phyloP scores from a whole-genome alignment of 1,140 invertebrate species.

The Sycobia sp. region DNA sequence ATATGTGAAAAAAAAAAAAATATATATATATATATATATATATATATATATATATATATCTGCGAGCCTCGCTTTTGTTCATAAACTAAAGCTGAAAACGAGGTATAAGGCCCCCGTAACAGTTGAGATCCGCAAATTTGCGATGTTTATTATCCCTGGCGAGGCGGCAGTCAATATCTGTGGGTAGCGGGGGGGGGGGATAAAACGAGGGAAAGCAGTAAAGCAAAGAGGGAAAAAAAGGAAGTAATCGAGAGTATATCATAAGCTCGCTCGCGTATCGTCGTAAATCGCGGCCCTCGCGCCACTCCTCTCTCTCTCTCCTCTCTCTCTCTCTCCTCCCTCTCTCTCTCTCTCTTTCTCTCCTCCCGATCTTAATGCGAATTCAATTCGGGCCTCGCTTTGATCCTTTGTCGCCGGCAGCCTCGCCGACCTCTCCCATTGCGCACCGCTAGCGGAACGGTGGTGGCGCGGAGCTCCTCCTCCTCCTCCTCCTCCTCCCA shows the following conservation, averaged over 20 bases:
- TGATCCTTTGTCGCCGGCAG: slow-evolving; percentile 39
- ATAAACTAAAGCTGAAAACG: slow-evolving; percentile 16
- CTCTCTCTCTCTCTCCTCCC: not conserved
- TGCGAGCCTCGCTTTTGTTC: too few relatives aligned
- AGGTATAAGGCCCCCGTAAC: slow-evolving; percentile 1
- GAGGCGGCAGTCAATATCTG: slow-evolving; percentile 25
- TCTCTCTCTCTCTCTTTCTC: slow-evolving; percentile 16
- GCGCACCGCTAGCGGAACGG: slow-evolving; percentile 28
- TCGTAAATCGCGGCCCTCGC: slow-evolving; percentile 41
- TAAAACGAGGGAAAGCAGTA: not conserved
- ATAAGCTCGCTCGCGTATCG: slow-evolving; percentile 31
- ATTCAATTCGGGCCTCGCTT: slow-evolving; percentile 42
- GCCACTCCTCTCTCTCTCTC: slow-evolving; percentile 1
- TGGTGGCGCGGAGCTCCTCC: not conserved
- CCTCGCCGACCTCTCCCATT: slow-evolving; percentile 36
- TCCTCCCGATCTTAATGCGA: slow-evolving; percentile 39
- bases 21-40: too few relatives aligned
- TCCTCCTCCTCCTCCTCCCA: not conserved
- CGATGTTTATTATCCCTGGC: slow-evolving; percentile 24
- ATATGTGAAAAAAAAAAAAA: too few relatives aligned
- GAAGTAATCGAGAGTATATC: slow-evolving; percentile 14
- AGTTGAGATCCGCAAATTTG: slow-evolving; percentile 14
- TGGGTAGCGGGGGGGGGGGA: too few relatives aligned
- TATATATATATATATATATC: too few relatives aligned
- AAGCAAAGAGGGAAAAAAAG: not conserved